Base-by-base conservation (phyloP, 2,797 vertebrate species). In the Melanogrammus aeglefinus region DNA sequence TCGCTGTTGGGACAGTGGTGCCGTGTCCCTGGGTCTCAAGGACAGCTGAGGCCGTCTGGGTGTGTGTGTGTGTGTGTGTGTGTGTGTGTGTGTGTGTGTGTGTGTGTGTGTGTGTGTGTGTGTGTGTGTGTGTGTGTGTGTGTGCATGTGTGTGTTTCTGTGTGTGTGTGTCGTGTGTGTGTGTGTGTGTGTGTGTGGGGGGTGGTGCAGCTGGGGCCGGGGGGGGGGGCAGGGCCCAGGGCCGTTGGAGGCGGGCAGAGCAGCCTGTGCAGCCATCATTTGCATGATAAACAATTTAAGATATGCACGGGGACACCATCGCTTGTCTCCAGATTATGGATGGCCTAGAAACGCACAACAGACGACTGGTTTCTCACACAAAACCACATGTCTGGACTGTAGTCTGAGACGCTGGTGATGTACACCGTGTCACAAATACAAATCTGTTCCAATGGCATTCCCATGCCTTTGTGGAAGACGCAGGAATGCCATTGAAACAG, bases 271-370 rank as follows among this genome's bases (percentile, higher is more conserved):
- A 14, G 84, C 87, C 81, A 69, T 90, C 89, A 94, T 93, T 94
- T 94, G 93, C 94, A 94, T 93, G 94, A 93, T 93, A 94, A 94
- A 93, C 90, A 93, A 92, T 91, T 92, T 93, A 94, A 93, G 91
- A 93, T 93, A 93, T 94, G 92, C 93, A 94, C 82, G 87, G 90
- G 82, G 90, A 90, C 91, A 83, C 85, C 80, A 44, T 76, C 79
- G 89, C 88, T 90, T 90, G 91, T 92, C 90, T 92, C 83, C 90
- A 89, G 89, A 93, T 92, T 92, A 89, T 86, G 85, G 90, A 91
- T 91, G 88, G 87, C 90, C 91, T 87, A 91, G 90, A 89, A 91
- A 91, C 77, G 82, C 83, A 83, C 83, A 90, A 82, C 91, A 93
- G 92, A 92, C 90, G 90, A 92, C 47, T 81, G 77, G 83, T 81